phyloP scores from a whole-genome alignment of 2,113 vertebrate species.

The Corydoras sp. region DNA sequence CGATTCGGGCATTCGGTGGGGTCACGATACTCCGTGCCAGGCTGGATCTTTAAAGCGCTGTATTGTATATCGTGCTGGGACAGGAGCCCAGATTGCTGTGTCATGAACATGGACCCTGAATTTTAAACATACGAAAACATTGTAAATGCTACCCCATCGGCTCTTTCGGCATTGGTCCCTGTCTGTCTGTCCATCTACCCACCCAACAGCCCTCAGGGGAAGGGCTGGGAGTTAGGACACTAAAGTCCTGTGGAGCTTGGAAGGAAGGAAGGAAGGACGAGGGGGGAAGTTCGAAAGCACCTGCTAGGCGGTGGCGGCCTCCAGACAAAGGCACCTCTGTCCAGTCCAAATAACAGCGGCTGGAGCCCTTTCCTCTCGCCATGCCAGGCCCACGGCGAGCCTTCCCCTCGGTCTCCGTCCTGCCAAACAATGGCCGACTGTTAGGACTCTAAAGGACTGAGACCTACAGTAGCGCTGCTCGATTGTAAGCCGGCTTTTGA shows the following conservation, averaged over 20 bases:
- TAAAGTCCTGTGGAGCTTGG: constrained; percentile 28
- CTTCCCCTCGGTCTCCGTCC: constrained; percentile 7
- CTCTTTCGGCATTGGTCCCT: background rate
- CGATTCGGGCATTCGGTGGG: too few species aligned
- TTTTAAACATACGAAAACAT: too few species aligned
- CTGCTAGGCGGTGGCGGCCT: constrained; percentile 56
- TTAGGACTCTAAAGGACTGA: constrained; percentile 3
- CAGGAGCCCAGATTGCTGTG: too few species aligned
- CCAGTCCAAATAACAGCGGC: constrained; percentile 53
- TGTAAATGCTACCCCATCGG: too few species aligned
- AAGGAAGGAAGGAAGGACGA: background rate
- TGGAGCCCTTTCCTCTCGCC: constrained; percentile 51
- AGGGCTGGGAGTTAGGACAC: constrained; percentile 18
- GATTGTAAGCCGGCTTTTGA: background rate
- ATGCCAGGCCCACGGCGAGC: constrained; percentile 11
- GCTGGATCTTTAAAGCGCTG: too few species aligned
- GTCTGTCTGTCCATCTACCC: background rate
- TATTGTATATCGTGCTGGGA: too few species aligned
- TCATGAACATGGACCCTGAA: too few species aligned
- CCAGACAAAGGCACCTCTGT: constrained; percentile 68
- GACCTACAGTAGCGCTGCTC: background rate
- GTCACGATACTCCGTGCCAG: too few species aligned
- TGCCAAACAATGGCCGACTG: constrained; percentile 32
- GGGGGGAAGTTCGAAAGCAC: constrained; percentile 48
- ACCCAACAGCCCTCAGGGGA: background rate